Conservation (phyloP, 2,113 vertebrate genomes). For the Ia io region DNA sequence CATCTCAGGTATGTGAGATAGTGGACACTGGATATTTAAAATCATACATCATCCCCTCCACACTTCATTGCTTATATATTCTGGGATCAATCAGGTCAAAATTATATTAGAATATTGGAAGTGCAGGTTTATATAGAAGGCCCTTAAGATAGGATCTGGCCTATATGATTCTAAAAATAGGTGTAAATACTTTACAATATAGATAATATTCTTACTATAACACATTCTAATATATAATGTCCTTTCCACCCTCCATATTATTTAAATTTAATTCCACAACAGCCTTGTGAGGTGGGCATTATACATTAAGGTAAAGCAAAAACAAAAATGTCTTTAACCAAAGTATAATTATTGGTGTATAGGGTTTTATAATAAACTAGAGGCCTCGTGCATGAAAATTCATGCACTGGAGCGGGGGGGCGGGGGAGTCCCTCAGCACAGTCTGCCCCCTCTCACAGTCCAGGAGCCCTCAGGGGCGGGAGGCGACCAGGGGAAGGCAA, state of each 20-base stretch:
- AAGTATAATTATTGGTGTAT: background rate
- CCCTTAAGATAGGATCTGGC: background rate
- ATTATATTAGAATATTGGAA: background rate
- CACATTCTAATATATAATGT: background rate
- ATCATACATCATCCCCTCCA: background rate
- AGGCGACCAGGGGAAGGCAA: no score
- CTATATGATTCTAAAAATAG: background rate
- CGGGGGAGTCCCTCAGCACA: no score
- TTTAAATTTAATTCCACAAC: background rate
- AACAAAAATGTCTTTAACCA: background rate
- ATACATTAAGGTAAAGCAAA: slow-evolving; percentile 16
- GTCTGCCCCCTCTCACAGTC: no score
- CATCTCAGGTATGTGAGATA: background rate
- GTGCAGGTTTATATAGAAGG: background rate
- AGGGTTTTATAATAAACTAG: background rate
- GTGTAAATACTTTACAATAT: background rate
- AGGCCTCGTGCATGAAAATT: no score
- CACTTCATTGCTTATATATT: background rate
- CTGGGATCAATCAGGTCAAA: background rate
- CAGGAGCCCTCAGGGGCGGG: no score
- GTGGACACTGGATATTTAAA: background rate
- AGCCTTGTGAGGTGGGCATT: background rate
- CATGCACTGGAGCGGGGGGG: no score
- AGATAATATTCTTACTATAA: background rate
- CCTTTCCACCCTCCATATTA: background rate